Conservation (phyloP, 2,797 vertebrate species). For the Galago senegalensis region DNA sequence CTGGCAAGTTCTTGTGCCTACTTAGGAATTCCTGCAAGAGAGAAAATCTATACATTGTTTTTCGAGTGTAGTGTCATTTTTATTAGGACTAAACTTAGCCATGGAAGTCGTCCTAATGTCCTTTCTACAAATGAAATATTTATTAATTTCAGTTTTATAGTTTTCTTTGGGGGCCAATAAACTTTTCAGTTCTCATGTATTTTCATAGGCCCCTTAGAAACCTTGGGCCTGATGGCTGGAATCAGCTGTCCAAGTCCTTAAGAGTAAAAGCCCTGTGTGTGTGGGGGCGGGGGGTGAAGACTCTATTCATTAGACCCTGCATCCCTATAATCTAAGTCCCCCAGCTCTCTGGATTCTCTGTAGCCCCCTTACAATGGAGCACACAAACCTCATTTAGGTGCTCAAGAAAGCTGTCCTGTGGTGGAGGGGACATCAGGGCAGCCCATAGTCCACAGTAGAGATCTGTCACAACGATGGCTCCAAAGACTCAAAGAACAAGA, state of each 20-base stretch:
- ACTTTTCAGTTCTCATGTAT: slow-evolving; percentile 1
- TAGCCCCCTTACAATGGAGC: not conserved
- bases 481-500: not conserved
- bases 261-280: not conserved
- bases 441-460: accelerated
- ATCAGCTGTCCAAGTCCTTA: not conserved
- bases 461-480: not conserved
- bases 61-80: not conserved
- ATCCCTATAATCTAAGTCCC: not conserved
- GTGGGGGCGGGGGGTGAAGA: not conserved
- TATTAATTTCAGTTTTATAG: slow-evolving; percentile 41
- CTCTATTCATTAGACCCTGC: not conserved
- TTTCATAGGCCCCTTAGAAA: slow-evolving; percentile 37
- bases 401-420: not conserved
- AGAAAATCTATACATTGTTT: not conserved
- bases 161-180: slow-evolving; percentile 6
- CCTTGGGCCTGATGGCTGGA: not conserved
- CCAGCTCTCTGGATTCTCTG: not conserved
- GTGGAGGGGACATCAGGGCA: not conserved
- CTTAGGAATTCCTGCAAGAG: slow-evolving; percentile 36
- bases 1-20: not conserved
- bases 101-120: not conserved
- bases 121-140: slow-evolving; percentile 32
- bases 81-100: slow-evolving; percentile 41
- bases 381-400: not conserved